These are phyloP conservation scores for Illadopsis cleaveri DNA, from an alignment of 2,113 vertebrate genomes.

Conservation along the genomic window DNA sequence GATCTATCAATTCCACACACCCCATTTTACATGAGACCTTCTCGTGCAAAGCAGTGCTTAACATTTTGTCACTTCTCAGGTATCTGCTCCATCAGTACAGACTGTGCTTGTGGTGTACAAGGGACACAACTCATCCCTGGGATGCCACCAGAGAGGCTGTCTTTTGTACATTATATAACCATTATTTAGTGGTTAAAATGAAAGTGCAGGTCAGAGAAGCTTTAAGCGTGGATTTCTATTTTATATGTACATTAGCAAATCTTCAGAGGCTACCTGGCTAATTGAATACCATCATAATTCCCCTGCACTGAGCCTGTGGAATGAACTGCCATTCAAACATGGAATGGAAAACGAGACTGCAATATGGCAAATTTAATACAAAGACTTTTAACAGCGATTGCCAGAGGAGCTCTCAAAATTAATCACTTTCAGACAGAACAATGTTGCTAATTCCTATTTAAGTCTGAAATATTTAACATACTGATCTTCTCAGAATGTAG, in stretches of 20 bases:
- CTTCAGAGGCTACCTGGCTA: slow-evolving; percentile 56
- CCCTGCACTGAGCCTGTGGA: not conserved
- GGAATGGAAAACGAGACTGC: slow-evolving; percentile 22
- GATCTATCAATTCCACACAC: not conserved
- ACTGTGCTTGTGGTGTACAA: not conserved
- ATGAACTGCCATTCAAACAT: slow-evolving; percentile 19
- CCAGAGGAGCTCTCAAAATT: slow-evolving; percentile 46
- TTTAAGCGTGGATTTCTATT: slow-evolving; percentile 16
- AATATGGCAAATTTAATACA: slow-evolving; percentile 48
- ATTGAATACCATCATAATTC: slow-evolving; percentile 45
- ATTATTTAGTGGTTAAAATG: slow-evolving; percentile 13
- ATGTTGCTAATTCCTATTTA: slow-evolving; percentile 51
- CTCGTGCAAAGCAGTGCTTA: not conserved
- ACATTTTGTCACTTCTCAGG: not conserved
- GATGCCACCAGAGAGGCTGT: not conserved
- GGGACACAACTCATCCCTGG: not conserved
- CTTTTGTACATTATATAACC: slow-evolving; percentile 2
- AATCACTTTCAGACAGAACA: slow-evolving; percentile 33
- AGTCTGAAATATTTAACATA: slow-evolving; percentile 64
- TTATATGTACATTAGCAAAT: slow-evolving; percentile 32
- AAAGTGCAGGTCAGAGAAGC: not conserved
- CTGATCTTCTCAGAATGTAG: slow-evolving; percentile 5
- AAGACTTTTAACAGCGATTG: slow-evolving; percentile 1
- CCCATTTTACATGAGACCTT: not conserved
- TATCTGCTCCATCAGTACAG: not conserved